phyloP scores from a whole-genome alignment of 1,140 invertebrate species.

The Drosophila pachea region DNA sequence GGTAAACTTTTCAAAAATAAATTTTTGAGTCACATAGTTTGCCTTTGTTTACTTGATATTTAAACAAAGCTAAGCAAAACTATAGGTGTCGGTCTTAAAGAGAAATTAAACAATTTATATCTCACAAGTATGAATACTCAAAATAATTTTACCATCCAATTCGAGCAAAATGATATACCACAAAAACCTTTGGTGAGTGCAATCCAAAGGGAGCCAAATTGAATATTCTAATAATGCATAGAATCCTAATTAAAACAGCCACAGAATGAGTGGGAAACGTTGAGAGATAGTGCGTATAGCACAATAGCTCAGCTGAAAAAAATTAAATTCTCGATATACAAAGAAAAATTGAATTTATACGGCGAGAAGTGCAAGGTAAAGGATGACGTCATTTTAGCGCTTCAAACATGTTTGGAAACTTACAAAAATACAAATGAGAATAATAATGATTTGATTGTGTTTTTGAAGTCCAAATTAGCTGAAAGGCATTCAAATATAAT shows the following conservation, averaged over 20 bases:
- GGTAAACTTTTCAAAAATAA: neutral
- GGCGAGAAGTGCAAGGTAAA: constrained; percentile 29
- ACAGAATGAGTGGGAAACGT: constrained; percentile 13
- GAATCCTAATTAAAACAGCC: neutral
- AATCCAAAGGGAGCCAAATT: too few species aligned
- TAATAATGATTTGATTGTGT: constrained; percentile 8
- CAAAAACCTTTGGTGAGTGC: constrained; percentile 13
- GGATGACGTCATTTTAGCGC: constrained; percentile 25
- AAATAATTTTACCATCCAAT: constrained; percentile 26
- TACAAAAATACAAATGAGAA: constrained; percentile 22
- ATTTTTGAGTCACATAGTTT: neutral
- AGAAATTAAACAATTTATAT: neutral
- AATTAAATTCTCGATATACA: constrained; percentile 19
- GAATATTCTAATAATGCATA: neutral
- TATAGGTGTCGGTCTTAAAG: neutral
- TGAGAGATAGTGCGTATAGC: constrained; percentile 13
- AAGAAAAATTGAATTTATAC: constrained; percentile 31
- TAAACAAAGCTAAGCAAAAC: constrained; percentile 8
- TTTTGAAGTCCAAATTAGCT: constrained; percentile 14
- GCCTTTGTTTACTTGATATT: neutral
- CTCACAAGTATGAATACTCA: constrained; percentile 22
- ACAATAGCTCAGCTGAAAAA: constrained; percentile 15
- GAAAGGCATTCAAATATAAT: constrained; percentile 7
- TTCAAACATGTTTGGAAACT: constrained; percentile 25
- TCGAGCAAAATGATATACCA: constrained; percentile 14